Conservation (phyloP, 2,797 vertebrate genomes). For the Siniperca obscura region DNA sequence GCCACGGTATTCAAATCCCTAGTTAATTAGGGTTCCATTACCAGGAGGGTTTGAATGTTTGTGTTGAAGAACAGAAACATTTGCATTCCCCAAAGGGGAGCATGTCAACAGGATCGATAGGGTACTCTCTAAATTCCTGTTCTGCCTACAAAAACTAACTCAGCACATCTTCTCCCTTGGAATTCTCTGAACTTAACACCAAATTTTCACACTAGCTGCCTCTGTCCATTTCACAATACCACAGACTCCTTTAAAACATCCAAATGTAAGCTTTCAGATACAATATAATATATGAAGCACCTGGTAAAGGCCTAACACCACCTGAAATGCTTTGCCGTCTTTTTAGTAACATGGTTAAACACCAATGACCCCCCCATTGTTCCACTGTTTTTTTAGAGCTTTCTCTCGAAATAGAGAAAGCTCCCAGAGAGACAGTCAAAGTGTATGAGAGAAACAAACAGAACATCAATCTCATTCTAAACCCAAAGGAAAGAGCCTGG, state of each 20-base stretch:
- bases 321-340: conserved; percentile 30
- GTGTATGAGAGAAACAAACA: conserved; percentile 74
- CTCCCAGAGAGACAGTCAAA: conserved; percentile 58
- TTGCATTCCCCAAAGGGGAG: conserved; percentile 81
- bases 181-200: conserved; percentile 65
- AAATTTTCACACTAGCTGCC: conserved; percentile 42
- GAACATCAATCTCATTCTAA: conserved; percentile 73
- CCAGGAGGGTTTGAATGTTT: conserved; percentile 76
- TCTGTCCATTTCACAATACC: conserved; percentile 39
- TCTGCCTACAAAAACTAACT: conserved; percentile 69
- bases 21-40: conserved; percentile 80
- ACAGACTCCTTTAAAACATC: conserved; percentile 5
- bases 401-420: conserved; percentile 51
- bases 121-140: conserved; percentile 66
- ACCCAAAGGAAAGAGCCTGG: conserved; percentile 60
- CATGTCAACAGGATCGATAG: conserved; percentile 83
- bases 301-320: conserved; percentile 31
- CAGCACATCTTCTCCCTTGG: conserved; percentile 72
- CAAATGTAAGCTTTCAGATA: conserved; percentile 16
- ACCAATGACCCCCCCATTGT: conserved; percentile 41
- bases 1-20: conserved; percentile 81
- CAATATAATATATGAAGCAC: conserved; percentile 11
- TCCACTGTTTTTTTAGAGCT: conserved; percentile 57
- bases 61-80: conserved; percentile 80
- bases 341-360: conserved; percentile 52